Evolutionary conservation across 2,888 invertebrate genomes (phyloP).

Genomic region (Spicauda simplicius): DNA sequence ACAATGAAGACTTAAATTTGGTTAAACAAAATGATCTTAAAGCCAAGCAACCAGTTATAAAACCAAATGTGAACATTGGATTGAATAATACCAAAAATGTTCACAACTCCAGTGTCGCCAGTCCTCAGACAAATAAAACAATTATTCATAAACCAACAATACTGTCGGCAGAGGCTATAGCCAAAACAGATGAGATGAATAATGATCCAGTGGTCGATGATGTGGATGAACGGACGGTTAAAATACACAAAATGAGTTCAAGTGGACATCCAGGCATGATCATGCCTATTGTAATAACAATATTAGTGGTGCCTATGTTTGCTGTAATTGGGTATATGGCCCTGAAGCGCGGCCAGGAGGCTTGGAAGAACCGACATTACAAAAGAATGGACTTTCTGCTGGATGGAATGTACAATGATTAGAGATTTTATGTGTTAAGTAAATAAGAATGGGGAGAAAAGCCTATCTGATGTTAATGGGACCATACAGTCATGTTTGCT

Average conservation of each 20-base stretch:
- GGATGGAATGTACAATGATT: conserved; percentile 96
- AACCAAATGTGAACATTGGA: conserved; percentile 34
- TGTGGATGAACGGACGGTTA: conserved; percentile 40
- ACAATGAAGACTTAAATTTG: conserved; percentile 30
- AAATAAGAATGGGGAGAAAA: background rate
- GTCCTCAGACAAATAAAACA: conserved; percentile 40
- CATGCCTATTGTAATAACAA: conserved; percentile 89
- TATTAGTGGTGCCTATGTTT: conserved; percentile 90
- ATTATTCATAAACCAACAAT: conserved; percentile 61
- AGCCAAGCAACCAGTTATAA: conserved; percentile 25
- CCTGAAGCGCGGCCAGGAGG: conserved; percentile 89
- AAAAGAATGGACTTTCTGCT: conserved; percentile 94
- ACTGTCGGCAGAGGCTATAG: conserved; percentile 60
- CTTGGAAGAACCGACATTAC: conserved; percentile 94
- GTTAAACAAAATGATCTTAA: conserved; percentile 29
- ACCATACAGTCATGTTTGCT: too few relatives aligned
- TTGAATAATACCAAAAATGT: conserved; percentile 38
- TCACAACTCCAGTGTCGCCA: conserved; percentile 3
- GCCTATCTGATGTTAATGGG: background rate
- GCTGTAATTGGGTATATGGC: conserved; percentile 87
- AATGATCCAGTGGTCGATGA: conserved; percentile 39
- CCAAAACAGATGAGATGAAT: conserved; percentile 50
- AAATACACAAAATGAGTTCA: conserved; percentile 48
- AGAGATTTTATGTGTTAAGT: conserved; percentile 39
- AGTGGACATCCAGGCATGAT: conserved; percentile 86